Base-by-base conservation (phyloP, 2,113 vertebrate genomes). In the Gavialis gangeticus region DNA sequence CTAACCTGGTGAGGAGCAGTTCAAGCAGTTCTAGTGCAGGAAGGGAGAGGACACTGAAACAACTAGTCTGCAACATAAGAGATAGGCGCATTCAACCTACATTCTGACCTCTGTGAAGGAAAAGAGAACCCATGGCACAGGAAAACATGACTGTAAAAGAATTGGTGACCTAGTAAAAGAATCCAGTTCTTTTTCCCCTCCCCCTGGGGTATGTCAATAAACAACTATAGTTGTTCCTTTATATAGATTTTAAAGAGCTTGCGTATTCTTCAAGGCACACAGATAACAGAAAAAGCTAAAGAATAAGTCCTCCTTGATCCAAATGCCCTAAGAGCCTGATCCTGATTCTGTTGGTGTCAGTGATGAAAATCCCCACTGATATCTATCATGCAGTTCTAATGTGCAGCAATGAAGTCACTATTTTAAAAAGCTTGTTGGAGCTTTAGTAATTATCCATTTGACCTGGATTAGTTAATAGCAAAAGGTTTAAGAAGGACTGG, bases 381-480 rank as follows among this genome's bases (percentile, higher is more conserved):
- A 87, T 79, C 63, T 85, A 10, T 60, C 17, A 73, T 11, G 34
- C 25, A 73, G 62, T 55, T 71, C 25, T 92, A 92, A 81, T 18
- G 30, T 12, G 67, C 8, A 28, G 81, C 21, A 85, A 19, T 12
- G 56, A 67, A 95, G 37, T 92, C 73, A 96, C 21, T 11, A 34
- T 21, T 91, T 84, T 93, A 76, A 54, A 75, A 79, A 89, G 69
- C 64, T 76, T 91, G 5, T 64, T 96, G n/a, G 55, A 88, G 69
- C 63, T 71, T 66, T 87, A 82, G 60, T 87, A 94, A 96, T 95
- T 93, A 90, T 66, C 55, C 46, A 66, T 7, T 89, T 93, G 58
- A n/a, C 81, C 9, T 71, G 13, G 22, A 12, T 95, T 93, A 93
- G 75, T 85, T 92, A 87, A 95, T 93, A 88, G 54, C 13, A 92